phyloP scores from a whole-genome alignment of 2,797 vertebrate species.

The Danio kyathit region DNA sequence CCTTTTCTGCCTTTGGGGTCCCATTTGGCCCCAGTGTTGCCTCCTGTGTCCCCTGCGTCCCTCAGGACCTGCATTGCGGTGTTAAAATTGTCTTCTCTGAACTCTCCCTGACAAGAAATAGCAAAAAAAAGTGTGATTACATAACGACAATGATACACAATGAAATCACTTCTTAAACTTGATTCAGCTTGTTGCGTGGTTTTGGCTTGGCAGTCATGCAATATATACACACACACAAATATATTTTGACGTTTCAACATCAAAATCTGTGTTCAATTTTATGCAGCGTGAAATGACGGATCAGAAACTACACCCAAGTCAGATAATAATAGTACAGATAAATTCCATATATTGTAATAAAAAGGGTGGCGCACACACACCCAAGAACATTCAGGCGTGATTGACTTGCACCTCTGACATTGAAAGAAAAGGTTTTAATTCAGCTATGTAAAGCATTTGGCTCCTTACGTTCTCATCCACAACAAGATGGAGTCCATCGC shows the following conservation, averaged over 20 bases:
- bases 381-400: background rate
- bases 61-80: slow-evolving; percentile 98
- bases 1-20: slow-evolving; percentile 94
- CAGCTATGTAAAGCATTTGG: background rate
- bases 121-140: background rate
- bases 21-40: slow-evolving; percentile 81
- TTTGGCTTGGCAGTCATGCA: background rate
- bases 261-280: background rate
- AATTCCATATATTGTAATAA: background rate
- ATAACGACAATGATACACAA: background rate
- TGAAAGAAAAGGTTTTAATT: background rate
- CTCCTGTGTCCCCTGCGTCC: slow-evolving; percentile 87
- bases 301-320: background rate
- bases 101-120: slow-evolving; percentile 86
- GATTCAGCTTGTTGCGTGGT: background rate
- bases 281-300: background rate
- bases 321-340: background rate
- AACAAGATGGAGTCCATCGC: slow-evolving; percentile 96
- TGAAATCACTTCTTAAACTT: background rate
- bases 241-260: background rate
- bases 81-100: slow-evolving; percentile 99
- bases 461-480: slow-evolving; percentile 96
- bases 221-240: background rate
- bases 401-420: background rate
- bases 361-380: background rate